Evolutionary conservation across 2,888 invertebrate genomes (phyloP).

Genomic region (Drepana falcataria): DNA sequence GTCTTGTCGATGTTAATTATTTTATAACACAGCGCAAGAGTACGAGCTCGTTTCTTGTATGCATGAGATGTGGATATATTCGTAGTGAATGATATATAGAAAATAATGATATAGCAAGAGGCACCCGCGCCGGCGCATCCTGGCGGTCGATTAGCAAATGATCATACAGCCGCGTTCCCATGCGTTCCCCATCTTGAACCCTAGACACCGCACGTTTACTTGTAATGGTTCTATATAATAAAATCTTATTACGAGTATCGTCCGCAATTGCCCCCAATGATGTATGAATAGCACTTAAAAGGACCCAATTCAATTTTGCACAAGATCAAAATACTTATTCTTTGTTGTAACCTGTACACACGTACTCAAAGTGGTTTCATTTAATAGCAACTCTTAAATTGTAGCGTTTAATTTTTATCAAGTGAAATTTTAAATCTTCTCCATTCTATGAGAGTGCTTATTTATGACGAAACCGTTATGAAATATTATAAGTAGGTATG

Average conservation of each 20-base stretch:
- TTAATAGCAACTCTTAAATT: background rate
- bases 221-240: conserved; percentile 68
- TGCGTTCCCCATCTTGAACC: conserved; percentile 52
- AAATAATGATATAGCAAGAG: conserved; percentile 23
- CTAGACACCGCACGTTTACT: conserved; percentile 61
- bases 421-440: no score
- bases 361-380: background rate
- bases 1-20: conserved; percentile 34
- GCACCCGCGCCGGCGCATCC: conserved; percentile 20
- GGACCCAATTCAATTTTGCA: conserved; percentile 50
- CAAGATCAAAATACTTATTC: conserved; percentile 18
- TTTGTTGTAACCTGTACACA: background rate
- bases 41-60: background rate
- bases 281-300: conserved; percentile 53
- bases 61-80: conserved; percentile 7
- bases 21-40: conserved; percentile 24
- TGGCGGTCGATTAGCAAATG: conserved; percentile 41
- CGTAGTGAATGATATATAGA: conserved; percentile 11
- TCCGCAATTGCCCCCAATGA: conserved; percentile 52
- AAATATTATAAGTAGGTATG: no score
- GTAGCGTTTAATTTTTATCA: background rate
- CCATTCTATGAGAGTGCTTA: no score
- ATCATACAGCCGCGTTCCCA: conserved; percentile 46
- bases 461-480: no score
- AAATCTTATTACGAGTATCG: conserved; percentile 65